Base-by-base conservation (phyloP, 1,140 invertebrate species). In the Dermatophagoides farinae region DNA sequence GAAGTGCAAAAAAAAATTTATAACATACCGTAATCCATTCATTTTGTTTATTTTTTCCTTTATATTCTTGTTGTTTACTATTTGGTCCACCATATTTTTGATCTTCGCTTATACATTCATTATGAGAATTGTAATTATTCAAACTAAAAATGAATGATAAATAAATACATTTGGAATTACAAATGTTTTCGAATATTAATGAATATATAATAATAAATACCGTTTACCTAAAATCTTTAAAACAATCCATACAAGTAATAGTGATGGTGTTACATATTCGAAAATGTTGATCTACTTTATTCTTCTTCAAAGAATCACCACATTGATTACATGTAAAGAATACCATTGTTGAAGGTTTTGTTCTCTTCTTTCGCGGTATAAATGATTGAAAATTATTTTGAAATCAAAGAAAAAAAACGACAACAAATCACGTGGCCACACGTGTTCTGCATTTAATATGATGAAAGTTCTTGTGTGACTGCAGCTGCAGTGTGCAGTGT, bases 51-150 rank as follows among this genome's bases (percentile, higher is more conserved):
- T 78, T 78, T 70, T 89, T 86, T 25, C 87, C 88, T 74, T 92
- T 90, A 68, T 89, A 87, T 52, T 77, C 68, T 74, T 87, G 87
- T 23, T 80, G 74, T 60, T 81, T 77, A 71, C 81, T 90, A 64
- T 84, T 80, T 73, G 85, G 83, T 14, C 81, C 88, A 38, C 85
- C 83, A 69, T 95, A 96, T 66, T 88, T 82, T 72, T 95, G 80
- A 46, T 85, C 81, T 76, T 96, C 91, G 5, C 82, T 83, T 44
- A 95, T 79, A 73, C 91, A 96, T 75, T 89, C 88, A n/a, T 75
- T 87, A 70, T 96, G 91, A 4, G 71, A 72, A 23, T 79, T 76
- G 73, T 88, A 93, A 41, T 85, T 83, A 64, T 89, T 77, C 1
- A 78, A 81, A 65, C 85, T 87, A 69, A 70, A 78, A 77, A 68